Evolutionary conservation across 2,113 vertebrate genomes (phyloP), one percentile per base, ranked within the genome.

Genomic region (Xiphophorus couchianus): DNA sequence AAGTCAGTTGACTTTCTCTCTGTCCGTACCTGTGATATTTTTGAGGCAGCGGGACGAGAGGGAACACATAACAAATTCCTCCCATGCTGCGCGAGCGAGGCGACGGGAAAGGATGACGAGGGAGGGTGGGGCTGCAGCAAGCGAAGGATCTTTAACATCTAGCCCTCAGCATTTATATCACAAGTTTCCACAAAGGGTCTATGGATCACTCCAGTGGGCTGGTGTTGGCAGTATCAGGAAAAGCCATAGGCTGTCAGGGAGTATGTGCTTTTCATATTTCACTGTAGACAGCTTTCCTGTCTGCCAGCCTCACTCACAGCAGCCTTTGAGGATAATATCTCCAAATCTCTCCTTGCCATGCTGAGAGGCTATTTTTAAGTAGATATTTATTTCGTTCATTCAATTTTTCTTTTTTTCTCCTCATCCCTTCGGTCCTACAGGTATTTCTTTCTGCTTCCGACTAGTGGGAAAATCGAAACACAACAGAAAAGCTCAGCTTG

Each of bases 281-380:
- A 95, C 88, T 60, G 86, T 54, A 92, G 94, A 95, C 92, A 94
- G 93, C 89, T 71, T 88, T 89, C 86, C 86, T 89, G 90, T 91
- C 90, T 93, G 85, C 77, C 74, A 88, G 93, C 88, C 90, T 94
- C 92, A 93, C 92, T 93, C 93, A 93, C 94, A 93, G 91, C 92
- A 89, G 91, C 90, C 90, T 95, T 94, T 94, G 92, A 95, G 93
- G 93, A 94, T 93, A 94, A 94, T 94, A 95, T 94, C 94, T 95
- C 93, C 90, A 94, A 92, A 94, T 93, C 93, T 93, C 88, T 87
- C 85, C 90, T 85, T 80, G 85, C 91, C 92, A 86, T 87, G 90
- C 93, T 90, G 93, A 91, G 91, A 93, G 92, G 93, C 93, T 95
- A 93, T 95, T 94, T 94, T 94, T 94, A 91, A 93, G 93, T 89